Evolutionary conservation across 2,797 vertebrate species (phyloP).

Genomic region (Oryzias sinensis): DNA sequence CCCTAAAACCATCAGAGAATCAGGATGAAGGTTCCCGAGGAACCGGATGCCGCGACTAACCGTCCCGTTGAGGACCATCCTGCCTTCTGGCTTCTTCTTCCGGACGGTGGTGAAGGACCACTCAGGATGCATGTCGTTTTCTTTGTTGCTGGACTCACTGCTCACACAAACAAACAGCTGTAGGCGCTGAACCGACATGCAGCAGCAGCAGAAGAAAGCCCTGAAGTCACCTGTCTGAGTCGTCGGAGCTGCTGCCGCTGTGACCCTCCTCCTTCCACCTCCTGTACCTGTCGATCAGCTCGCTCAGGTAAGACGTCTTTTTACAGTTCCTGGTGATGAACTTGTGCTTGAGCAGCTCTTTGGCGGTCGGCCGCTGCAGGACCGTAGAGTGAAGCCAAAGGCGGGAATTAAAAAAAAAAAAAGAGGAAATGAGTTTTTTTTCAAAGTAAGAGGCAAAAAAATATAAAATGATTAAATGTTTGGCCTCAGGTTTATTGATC

Average conservation of each 20-base stretch:
- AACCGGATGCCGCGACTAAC: conserved; percentile 61
- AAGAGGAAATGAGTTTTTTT: neutral
- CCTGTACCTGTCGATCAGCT: conserved; percentile 90
- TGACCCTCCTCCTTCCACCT: conserved; percentile 89
- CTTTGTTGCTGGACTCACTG: conserved; percentile 89
- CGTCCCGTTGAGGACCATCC: conserved; percentile 86
- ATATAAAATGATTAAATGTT: neutral
- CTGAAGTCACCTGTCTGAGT: conserved; percentile 82
- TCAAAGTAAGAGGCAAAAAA: neutral
- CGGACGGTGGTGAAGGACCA: conserved; percentile 91
- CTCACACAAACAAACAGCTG: conserved; percentile 14
- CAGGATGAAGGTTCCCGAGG: too few relatives aligned
- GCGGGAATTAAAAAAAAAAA: neutral
- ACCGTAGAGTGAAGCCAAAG: neutral
- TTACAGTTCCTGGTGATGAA: conserved; percentile 91
- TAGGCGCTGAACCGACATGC: neutral
- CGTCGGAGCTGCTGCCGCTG: conserved; percentile 86
- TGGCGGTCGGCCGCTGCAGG: conserved; percentile 88
- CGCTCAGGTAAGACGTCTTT: conserved; percentile 92
- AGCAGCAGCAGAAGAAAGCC: neutral
- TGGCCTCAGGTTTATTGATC: neutral
- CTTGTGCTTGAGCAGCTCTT: conserved; percentile 93
- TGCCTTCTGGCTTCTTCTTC: conserved; percentile 85
- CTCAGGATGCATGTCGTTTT: conserved; percentile 82
- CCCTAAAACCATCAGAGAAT: neutral